phyloP scores from a whole-genome alignment of 2,888 invertebrate species.

The Lymantria dispar region DNA sequence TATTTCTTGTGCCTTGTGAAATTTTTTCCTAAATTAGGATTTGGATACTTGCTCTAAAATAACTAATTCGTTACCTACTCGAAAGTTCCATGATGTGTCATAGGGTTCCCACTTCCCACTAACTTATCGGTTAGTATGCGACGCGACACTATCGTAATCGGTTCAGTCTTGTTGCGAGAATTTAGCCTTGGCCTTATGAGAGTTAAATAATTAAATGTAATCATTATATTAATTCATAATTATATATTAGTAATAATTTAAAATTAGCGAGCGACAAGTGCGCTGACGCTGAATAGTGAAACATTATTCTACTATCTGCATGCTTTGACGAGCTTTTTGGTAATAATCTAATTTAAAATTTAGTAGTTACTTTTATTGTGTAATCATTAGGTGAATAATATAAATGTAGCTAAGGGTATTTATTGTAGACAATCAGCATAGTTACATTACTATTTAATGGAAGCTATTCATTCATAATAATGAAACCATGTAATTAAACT shows the following conservation, averaged over 20 bases:
- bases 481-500: conserved; percentile 69
- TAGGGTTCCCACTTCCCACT: conserved; percentile 38
- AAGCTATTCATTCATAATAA: conserved; percentile 77
- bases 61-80: conserved; percentile 37
- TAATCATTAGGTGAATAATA: conserved; percentile 77
- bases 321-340: conserved; percentile 83
- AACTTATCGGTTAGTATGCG: conserved; percentile 51
- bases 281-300: conserved; percentile 76
- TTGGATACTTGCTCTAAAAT: conserved; percentile 45
- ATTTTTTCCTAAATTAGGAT: conserved; percentile 41
- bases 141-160: conserved; percentile 65
- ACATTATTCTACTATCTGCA: conserved; percentile 79
- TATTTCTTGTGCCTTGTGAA: conserved; percentile 77
- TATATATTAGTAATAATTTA: conserved; percentile 56
- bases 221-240: conserved; percentile 61
- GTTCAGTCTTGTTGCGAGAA: conserved; percentile 81
- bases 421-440: conserved; percentile 78
- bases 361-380: conserved; percentile 79
- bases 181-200: conserved; percentile 83
- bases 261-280: conserved; percentile 63
- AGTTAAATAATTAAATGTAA: conserved; percentile 79
- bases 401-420: conserved; percentile 80
- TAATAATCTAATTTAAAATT: conserved; percentile 80
- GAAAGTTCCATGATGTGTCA: conserved; percentile 32
- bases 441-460: conserved; percentile 76